phyloP scores from a whole-genome alignment of 2,888 invertebrate species.

The Dione juno region DNA sequence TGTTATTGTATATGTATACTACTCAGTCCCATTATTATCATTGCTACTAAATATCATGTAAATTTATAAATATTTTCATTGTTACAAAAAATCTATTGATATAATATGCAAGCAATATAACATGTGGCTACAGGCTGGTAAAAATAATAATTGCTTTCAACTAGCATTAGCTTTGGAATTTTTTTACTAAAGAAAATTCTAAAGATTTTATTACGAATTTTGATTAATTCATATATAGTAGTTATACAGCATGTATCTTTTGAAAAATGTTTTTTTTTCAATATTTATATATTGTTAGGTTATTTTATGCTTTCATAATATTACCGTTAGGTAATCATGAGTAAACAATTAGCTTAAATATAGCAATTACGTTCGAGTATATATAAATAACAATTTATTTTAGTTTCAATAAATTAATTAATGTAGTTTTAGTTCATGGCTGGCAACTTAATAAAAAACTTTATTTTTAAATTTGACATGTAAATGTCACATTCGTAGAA shows the following conservation, averaged over 20 bases:
- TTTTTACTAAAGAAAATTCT: no score
- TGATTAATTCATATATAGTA: not conserved
- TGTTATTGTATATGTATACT: no score
- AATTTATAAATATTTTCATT: no score
- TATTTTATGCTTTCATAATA: not conserved
- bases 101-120: no score
- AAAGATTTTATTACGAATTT: no score
- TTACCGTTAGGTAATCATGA: not conserved
- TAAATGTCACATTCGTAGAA: slow-evolving; percentile 10
- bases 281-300: not conserved
- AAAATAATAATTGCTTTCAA: no score
- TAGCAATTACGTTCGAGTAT: not conserved
- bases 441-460: not conserved
- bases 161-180: no score
- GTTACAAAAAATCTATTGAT: no score
- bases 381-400: not conserved
- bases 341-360: not conserved
- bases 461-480: slow-evolving; percentile 22
- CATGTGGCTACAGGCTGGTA: no score
- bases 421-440: not conserved
- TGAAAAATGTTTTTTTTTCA: not conserved
- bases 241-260: not conserved
- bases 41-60: no score
- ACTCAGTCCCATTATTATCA: no score
- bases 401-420: not conserved